These are phyloP conservation scores for Phortica magna DNA, from an alignment of 2,888 invertebrate species.

Conservation along the genomic window DNA sequence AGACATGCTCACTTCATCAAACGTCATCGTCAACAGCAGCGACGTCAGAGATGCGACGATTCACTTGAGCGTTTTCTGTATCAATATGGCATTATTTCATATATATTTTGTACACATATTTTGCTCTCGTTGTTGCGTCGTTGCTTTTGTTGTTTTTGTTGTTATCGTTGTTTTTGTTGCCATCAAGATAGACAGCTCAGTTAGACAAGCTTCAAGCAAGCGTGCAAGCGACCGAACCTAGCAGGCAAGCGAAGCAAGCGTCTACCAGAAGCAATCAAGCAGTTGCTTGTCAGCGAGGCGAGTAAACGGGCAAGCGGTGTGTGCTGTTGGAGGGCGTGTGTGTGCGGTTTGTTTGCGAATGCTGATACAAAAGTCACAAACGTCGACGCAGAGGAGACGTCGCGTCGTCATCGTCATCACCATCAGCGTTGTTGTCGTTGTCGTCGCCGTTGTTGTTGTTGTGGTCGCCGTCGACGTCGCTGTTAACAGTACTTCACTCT, in stretches of 20 bases:
- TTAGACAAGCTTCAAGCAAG: not conserved
- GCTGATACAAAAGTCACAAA: not conserved
- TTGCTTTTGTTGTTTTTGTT: constrained; percentile 21
- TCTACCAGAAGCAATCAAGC: not conserved
- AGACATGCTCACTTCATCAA: not conserved
- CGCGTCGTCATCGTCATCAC: not conserved
- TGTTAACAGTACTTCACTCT: constrained; percentile 32
- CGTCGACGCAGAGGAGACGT: not conserved
- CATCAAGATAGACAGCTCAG: constrained; percentile 45
- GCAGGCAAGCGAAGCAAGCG: constrained; percentile 5
- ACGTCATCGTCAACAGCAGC: constrained; percentile 12
- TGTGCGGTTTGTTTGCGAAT: not conserved
- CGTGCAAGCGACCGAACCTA: not conserved
- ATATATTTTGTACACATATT: constrained; percentile 28
- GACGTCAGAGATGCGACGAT: constrained; percentile 1
- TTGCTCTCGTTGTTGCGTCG: constrained; percentile 29
- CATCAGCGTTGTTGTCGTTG: not conserved
- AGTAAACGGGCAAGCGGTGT: not conserved
- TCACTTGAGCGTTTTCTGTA: not conserved
- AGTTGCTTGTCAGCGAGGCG: not conserved
- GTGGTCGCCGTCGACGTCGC: constrained; percentile 40
- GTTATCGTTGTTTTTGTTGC: constrained; percentile 36
- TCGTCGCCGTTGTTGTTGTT: not conserved
- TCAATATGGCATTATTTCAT: constrained; percentile 18
- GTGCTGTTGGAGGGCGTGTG: not conserved